Conservation (phyloP, 2,113 vertebrate species). For the Poicephalus gulielmi region DNA sequence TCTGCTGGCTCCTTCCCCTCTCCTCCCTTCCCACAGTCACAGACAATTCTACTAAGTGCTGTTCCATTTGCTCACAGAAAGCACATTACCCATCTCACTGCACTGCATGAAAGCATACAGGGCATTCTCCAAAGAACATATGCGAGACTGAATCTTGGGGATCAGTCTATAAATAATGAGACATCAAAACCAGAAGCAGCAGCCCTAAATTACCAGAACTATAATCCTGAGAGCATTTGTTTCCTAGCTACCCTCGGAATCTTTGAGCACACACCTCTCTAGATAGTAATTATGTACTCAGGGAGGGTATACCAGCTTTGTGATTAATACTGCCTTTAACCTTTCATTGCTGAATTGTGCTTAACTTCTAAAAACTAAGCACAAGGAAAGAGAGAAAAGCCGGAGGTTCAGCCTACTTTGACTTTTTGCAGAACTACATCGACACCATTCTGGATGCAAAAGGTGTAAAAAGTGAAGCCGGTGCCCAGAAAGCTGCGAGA, state of each 20-base stretch:
- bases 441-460: not conserved
- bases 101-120: not conserved
- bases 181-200: slow-evolving; percentile 7
- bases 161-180: not conserved
- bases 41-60: not conserved
- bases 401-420: not conserved
- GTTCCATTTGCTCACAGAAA: not conserved
- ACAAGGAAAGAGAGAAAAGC: not conserved
- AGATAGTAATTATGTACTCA: slow-evolving; percentile 51
- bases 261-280: slow-evolving; percentile 30
- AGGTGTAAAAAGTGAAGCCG: not conserved
- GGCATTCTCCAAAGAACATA: not conserved
- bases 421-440: not conserved
- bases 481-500: not conserved
- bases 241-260: slow-evolving; percentile 46
- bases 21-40: not conserved
- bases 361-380: not conserved
- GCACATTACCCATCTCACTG: not conserved
- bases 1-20: not conserved
- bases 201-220: slow-evolving; percentile 23
- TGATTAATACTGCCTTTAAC: slow-evolving; percentile 35
- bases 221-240: slow-evolving; percentile 39
- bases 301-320: slow-evolving; percentile 1
- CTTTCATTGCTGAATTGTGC: not conserved
- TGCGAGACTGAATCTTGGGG: not conserved